These are phyloP conservation scores for Neogale vison DNA, from an alignment of 2,113 vertebrate genomes.

Conservation along the genomic window DNA sequence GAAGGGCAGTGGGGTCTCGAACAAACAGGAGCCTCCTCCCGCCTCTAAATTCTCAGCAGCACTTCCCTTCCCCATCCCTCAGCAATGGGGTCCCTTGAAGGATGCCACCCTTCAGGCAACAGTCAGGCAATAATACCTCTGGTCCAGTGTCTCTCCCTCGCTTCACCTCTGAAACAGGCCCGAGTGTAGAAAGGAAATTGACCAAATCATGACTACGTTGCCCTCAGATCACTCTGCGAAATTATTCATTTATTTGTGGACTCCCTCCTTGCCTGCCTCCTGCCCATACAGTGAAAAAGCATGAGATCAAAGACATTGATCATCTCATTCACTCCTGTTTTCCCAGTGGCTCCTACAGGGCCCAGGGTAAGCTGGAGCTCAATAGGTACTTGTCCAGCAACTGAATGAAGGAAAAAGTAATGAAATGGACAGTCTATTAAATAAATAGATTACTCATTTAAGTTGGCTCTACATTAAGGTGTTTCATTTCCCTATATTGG, in stretches of 20 bases:
- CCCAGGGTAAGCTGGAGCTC: not conserved
- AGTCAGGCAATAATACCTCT: not conserved
- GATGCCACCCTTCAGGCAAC: not conserved
- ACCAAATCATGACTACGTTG: not conserved
- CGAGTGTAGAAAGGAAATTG: not conserved
- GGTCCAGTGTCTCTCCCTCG: not conserved
- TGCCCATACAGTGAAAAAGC: not conserved
- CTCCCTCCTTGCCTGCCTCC: not conserved
- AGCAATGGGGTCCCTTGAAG: not conserved
- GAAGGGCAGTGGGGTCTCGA: not conserved
- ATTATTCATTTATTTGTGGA: not conserved
- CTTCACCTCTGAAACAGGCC: too few species aligned
- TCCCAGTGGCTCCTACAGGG: not conserved
- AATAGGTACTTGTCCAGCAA: not conserved
- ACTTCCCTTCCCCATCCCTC: not conserved
- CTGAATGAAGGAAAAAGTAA: not conserved
- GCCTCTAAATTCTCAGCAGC: not conserved
- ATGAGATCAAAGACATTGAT: not conserved
- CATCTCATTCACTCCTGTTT: not conserved
- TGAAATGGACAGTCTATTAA: not conserved
- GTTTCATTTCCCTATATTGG: not conserved
- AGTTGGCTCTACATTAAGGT: not conserved
- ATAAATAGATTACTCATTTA: not conserved
- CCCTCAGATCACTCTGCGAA: not conserved
- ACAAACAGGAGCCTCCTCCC: not conserved